Conservation (phyloP, 2,113 vertebrate genomes). For the Cromileptes altivelis region DNA sequence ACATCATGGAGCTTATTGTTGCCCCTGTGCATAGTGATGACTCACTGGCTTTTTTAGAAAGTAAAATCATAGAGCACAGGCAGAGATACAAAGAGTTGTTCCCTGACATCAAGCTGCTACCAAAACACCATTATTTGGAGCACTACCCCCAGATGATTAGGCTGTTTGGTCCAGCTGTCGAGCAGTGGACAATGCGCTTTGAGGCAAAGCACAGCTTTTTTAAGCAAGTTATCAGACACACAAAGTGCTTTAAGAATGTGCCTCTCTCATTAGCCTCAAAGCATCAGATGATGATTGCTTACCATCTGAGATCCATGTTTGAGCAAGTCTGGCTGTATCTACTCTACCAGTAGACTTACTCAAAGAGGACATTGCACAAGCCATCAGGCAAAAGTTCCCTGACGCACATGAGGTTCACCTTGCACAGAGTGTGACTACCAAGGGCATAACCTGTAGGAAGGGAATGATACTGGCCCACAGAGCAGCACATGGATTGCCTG, state of each 20-base stretch:
- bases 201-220: conserved; percentile 6
- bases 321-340: conserved; percentile 7
- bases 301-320: background rate
- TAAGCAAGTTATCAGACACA: background rate
- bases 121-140: conserved; percentile 24
- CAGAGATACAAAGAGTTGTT: background rate
- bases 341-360: conserved; percentile 44
- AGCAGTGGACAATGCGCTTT: background rate
- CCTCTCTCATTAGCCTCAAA: background rate
- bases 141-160: conserved; percentile 15
- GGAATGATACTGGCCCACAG: conserved; percentile 10
- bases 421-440: conserved; percentile 21
- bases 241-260: conserved; percentile 8
- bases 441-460: conserved; percentile 20
- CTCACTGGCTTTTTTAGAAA: conserved; percentile 20
- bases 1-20: too few species aligned
- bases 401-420: background rate
- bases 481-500: background rate
- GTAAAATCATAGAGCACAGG: conserved; percentile 39
- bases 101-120: background rate
- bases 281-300: conserved; percentile 5
- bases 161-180: conserved; percentile 20
- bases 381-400: conserved; percentile 3
- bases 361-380: conserved; percentile 38
- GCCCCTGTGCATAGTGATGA: conserved; percentile 39